phyloP scores from a whole-genome alignment of 1,140 invertebrate species.

The Drosophila parabipectinata region DNA sequence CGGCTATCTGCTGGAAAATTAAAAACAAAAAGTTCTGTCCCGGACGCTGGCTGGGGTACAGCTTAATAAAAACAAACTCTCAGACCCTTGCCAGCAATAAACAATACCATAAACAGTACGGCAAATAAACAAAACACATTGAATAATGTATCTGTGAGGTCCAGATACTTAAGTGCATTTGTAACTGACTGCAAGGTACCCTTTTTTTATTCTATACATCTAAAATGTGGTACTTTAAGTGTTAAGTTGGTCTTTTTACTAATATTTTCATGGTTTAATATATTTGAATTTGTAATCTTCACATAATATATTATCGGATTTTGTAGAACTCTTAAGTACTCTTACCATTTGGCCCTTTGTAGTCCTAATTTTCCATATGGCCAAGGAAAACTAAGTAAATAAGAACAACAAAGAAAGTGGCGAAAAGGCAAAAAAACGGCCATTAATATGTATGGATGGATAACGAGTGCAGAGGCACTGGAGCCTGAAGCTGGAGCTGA shows the following conservation, averaged over 20 bases:
- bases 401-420: constrained; percentile 31
- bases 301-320: constrained; percentile 23
- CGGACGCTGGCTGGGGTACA: constrained; percentile 25
- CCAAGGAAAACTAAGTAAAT: constrained; percentile 33
- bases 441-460: constrained; percentile 30
- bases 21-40: constrained; percentile 18
- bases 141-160: constrained; percentile 3
- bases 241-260: too few relatives aligned
- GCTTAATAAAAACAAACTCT: constrained; percentile 48
- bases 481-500: constrained; percentile 31
- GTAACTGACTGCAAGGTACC: neutral
- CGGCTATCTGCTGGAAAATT: neutral
- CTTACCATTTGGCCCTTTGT: constrained; percentile 1
- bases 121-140: constrained; percentile 37
- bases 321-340: constrained; percentile 10
- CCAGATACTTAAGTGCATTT: constrained; percentile 23
- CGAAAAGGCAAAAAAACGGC: constrained; percentile 11
- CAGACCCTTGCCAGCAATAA: constrained; percentile 37
- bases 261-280: neutral
- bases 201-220: neutral
- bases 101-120: constrained; percentile 37
- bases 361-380: constrained; percentile 32
- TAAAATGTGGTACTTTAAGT: too few relatives aligned
- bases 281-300: neutral
- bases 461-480: constrained; percentile 30